Evolutionary conservation across 1,140 invertebrate genomes (phyloP), one percentile per base, ranked within the genome.

Genomic region (Heterodera carotae): DNA sequence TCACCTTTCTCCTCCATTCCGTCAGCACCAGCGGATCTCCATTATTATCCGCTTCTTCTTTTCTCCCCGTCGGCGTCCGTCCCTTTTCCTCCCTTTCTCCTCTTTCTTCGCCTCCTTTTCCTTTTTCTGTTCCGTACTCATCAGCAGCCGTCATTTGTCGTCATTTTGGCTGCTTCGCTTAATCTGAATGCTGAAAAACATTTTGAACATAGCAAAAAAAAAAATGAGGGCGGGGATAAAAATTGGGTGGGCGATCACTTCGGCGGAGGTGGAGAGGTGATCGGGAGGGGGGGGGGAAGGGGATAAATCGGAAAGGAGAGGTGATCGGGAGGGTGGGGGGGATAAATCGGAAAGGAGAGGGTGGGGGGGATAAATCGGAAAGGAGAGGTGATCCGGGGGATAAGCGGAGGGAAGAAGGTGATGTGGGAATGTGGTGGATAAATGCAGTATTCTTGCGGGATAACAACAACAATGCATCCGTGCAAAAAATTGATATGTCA

Each of bases 1-100:
- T 66, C 62, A 66, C 62, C 62, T 66, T 43, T 43, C 12, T 66
- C 62, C 48, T 66, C 62, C 62, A 66, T 18, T 66, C 62, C 27
- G 22, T 34, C 62, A 34, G 27, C 62, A n/a, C 27, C 62, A 10
- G 8, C 7, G n/a, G n/a, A n/a, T n/a, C n/a, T n/a, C n/a, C 59
- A 8, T n/a, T n/a, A n/a, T 29, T 62, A 25, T 62, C 22, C 59
- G n/a, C 18, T 7, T 22, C 59, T 6, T 29, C 59, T 22, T 22
- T 62, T 29, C 59, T 18, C n/a, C 7, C 59, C n/a, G n/a, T 2
- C 59, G 29, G 29, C 10, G 8, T 22, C 62, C 33, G 27, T 66
- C 33, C 27, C 33, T n/a, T 6, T 10, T 34, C 15, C 27, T 29
- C 7, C 27, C 27, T 3, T n/a, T 34, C 1, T 12, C 62, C 15